A percentile compares a stretch with the other conserved stretches of the same genome.
phyloP scores from a whole-genome alignment of 2,888 invertebrate species.

The Mimumesa dahlbomi region DNA sequence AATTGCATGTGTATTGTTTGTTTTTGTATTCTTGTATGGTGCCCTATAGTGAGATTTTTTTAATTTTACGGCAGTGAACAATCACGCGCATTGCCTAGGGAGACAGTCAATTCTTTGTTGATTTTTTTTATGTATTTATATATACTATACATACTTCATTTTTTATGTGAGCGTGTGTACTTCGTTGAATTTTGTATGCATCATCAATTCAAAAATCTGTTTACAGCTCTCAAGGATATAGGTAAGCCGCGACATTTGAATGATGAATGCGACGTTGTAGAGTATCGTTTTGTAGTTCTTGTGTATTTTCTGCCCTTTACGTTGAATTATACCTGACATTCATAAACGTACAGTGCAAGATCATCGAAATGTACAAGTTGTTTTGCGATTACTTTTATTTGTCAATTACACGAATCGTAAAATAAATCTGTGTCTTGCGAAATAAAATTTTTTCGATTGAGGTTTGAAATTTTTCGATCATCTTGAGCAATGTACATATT shows the following conservation, averaged over 20 bases:
- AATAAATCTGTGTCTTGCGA: neutral
- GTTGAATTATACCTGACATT: slow-evolving; percentile 46
- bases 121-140: slow-evolving; percentile 31
- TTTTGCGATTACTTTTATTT: neutral
- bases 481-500: slow-evolving; percentile 43
- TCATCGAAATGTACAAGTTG: slow-evolving; percentile 49
- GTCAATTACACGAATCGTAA: neutral
- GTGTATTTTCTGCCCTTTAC: slow-evolving; percentile 53
- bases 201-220: slow-evolving; percentile 75
- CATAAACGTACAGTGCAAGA: slow-evolving; percentile 37
- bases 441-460: neutral
- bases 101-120: slow-evolving; percentile 27
- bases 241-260: slow-evolving; percentile 77
- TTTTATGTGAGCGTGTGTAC: slow-evolving; percentile 67
- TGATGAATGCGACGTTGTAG: slow-evolving; percentile 75
- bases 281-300: slow-evolving; percentile 66
- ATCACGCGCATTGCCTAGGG: slow-evolving; percentile 52
- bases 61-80: slow-evolving; percentile 58
- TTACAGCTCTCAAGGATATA: slow-evolving; percentile 80
- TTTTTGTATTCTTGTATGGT: slow-evolving; percentile 68
- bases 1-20: slow-evolving; percentile 75
- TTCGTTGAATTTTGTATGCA: slow-evolving; percentile 64
- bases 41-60: slow-evolving; percentile 53
- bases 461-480: slow-evolving; percentile 56
- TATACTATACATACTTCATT: too few relatives aligned